Percentiles rank a stretch among this genome's conserved stretches.
These are phyloP conservation scores for western clawed frog (Xenopus tropicalis) DNA, from an alignment of 2,113 vertebrate genomes.

Conservation along the genomic window UCB_Xtro_10.0 CM004447.2:89359001-89359500, in stretches of 20 bases:
- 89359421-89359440: slow-evolving; percentile 29
- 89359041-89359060: too few relatives aligned
- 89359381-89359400: slow-evolving; percentile 31
- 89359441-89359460: slow-evolving; percentile 16
- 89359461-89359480: slow-evolving; percentile 10
- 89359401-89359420: slow-evolving; percentile 28
- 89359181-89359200: too few relatives aligned
- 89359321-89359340: slow-evolving; percentile 37
- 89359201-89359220: neutral
- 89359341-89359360: slow-evolving; percentile 30
- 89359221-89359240: slow-evolving; percentile 7
- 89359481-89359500: slow-evolving; percentile 6
- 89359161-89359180: too few relatives aligned
- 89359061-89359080: too few relatives aligned
- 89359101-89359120: too few relatives aligned
- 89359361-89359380: slow-evolving; percentile 32
- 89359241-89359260: slow-evolving; percentile 10
- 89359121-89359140: too few relatives aligned
- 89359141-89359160: too few relatives aligned
- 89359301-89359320: slow-evolving; percentile 25
- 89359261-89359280: slow-evolving; percentile 16
- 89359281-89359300: slow-evolving; percentile 4
- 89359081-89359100: too few relatives aligned
- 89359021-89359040: too few relatives aligned
- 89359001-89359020: too few relatives aligned